Evolutionary conservation across 1,140 invertebrate genomes (phyloP).

Genomic region (Anagrus nilaparvatae): DNA sequence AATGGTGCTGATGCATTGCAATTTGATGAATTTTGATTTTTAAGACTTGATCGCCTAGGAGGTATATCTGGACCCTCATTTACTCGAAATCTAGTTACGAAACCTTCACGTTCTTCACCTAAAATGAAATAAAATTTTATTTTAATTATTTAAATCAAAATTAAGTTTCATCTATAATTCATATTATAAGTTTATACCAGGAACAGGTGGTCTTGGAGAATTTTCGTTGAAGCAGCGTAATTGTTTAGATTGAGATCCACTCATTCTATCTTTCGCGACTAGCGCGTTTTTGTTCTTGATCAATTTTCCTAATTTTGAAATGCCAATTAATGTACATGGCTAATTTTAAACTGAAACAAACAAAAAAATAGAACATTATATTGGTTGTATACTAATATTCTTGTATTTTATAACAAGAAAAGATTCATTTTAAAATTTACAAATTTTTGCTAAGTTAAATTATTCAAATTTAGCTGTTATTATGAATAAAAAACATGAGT

Average conservation of each 20-base stretch:
- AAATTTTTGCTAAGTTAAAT: too few relatives aligned
- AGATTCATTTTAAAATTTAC: too few relatives aligned
- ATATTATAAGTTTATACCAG: too few relatives aligned
- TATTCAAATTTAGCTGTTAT: too few relatives aligned
- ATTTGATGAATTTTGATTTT: conserved; percentile 24
- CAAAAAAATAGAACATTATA: conserved; percentile 7
- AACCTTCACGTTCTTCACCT: conserved; percentile 41
- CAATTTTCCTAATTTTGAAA: conserved; percentile 38
- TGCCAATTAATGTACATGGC: conserved; percentile 43
- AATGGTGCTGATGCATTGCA: conserved; percentile 41
- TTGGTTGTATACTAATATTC: too few relatives aligned
- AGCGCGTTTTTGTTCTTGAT: conserved; percentile 33
- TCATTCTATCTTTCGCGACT: conserved; percentile 43
- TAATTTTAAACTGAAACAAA: conserved; percentile 36
- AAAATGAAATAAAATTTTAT: too few relatives aligned
- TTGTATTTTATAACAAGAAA: too few relatives aligned
- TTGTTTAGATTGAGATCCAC: conserved; percentile 38
- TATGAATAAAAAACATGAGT: too few relatives aligned
- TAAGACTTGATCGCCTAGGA: conserved; percentile 38
- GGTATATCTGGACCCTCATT: conserved; percentile 36
- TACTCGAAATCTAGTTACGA: conserved; percentile 29
- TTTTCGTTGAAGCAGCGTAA: conserved; percentile 44
- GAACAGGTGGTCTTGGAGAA: conserved; percentile 44
- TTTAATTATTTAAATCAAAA: conserved; percentile 9
- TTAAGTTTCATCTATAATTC: not conserved